These are phyloP conservation scores for Oncopodura yosiiana DNA, from an alignment of 1,140 invertebrate genomes.

Conservation along the genomic window DNA sequence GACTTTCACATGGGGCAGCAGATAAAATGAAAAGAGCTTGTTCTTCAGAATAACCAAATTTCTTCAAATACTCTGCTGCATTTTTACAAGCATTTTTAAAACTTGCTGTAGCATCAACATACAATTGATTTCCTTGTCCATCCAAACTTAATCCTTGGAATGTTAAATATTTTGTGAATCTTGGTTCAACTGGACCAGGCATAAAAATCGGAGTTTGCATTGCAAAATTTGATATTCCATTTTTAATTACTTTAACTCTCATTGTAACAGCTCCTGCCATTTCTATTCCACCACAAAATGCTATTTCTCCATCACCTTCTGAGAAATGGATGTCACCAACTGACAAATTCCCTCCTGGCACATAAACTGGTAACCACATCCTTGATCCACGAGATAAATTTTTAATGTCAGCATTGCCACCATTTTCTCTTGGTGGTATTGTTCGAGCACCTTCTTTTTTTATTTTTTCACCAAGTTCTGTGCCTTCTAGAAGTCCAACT, in stretches of 20 bases:
- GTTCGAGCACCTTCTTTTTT: conserved; percentile 17
- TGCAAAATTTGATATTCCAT: neutral
- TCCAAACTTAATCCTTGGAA: conserved; percentile 19
- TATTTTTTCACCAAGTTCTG: neutral
- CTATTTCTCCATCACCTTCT: conserved; percentile 11
- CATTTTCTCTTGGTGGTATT: conserved; percentile 8
- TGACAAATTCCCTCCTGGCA: conserved; percentile 7
- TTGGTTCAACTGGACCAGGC: conserved; percentile 15
- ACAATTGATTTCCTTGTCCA: conserved; percentile 4
- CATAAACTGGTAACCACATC: conserved; percentile 10
- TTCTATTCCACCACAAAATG: conserved; percentile 20
- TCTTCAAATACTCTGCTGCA: conserved; percentile 6
- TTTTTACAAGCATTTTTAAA: conserved; percentile 8
- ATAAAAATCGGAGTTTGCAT: conserved; percentile 14
- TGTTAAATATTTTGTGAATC: conserved; percentile 15
- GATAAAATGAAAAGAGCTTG: conserved; percentile 6
- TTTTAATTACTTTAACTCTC: conserved; percentile 6
- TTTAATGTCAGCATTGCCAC: conserved; percentile 11
- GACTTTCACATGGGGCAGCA: conserved; percentile 9
- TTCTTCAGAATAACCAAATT: conserved; percentile 21
- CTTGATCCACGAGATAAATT: conserved; percentile 9
- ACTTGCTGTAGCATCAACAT: neutral
- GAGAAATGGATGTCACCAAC: conserved; percentile 12
- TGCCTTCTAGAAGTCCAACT: conserved; percentile 14
- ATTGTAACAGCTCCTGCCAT: conserved; percentile 11